phyloP scores from a whole-genome alignment of 1,140 invertebrate species.

The Myzus persicae region DNA sequence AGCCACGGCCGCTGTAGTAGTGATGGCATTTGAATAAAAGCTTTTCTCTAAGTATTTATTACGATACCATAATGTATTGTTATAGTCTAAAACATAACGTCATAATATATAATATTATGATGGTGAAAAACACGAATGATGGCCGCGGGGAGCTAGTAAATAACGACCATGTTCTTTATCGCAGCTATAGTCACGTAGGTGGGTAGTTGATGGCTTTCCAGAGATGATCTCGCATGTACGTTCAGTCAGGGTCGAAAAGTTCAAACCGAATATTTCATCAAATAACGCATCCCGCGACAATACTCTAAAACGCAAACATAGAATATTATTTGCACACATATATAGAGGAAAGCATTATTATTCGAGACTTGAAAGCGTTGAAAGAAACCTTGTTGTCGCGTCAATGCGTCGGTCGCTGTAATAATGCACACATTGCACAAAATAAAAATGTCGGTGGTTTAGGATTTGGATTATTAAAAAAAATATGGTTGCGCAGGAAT shows the following conservation, averaged over 20 bases:
- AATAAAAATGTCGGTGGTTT: no score
- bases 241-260: neutral
- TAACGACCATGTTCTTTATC: neutral
- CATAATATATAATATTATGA: neutral
- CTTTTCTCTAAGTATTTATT: conserved; percentile 3
- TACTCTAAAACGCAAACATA: no score
- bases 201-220: neutral
- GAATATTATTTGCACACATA: no score
- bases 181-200: neutral
- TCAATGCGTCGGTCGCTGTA: no score
- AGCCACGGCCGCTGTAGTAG: no score
- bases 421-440: no score
- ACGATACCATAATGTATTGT: neutral
- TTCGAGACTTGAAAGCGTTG: no score
- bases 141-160: neutral
- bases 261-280: neutral
- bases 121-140: neutral
- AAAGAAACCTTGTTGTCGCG: no score
- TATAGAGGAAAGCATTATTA: no score
- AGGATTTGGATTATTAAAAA: no score
- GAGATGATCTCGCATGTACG: neutral
- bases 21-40: conserved; percentile 13
- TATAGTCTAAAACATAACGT: neutral
- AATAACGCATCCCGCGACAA: no score
- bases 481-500: no score